Evolutionary conservation across 2,888 invertebrate species (phyloP).

Genomic region (Mythimna pallens): DNA sequence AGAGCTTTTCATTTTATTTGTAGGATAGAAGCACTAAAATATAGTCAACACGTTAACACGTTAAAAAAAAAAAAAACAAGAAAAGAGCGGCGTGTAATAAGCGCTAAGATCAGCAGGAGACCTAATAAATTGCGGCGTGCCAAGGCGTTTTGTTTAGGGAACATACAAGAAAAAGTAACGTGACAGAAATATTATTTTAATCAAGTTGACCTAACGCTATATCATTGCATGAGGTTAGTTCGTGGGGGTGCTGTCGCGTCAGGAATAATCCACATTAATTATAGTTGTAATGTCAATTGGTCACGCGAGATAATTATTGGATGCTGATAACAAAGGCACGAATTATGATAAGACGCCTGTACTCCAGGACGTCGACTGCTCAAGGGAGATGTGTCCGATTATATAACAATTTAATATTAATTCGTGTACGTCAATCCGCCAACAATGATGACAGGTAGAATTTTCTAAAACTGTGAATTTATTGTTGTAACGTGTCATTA

Average conservation of each 20-base stretch:
- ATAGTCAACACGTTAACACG: neutral
- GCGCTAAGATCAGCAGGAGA: neutral
- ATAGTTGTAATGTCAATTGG: constrained; percentile 66
- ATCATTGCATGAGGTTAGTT: constrained; percentile 84
- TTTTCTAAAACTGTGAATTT: constrained; percentile 24
- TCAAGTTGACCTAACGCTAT: constrained; percentile 77
- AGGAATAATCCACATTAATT: constrained; percentile 67
- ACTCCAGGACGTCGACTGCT: constrained; percentile 38
- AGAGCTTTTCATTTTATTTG: neutral
- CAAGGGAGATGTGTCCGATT: constrained; percentile 35
- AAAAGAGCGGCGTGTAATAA: neutral
- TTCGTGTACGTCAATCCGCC: constrained; percentile 9
- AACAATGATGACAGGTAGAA: constrained; percentile 20
- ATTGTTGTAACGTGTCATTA: neutral
- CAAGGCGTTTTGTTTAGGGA: neutral
- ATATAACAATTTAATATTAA: constrained; percentile 33
- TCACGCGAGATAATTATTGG: constrained; percentile 61
- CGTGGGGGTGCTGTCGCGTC: constrained; percentile 83
- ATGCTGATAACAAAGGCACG: constrained; percentile 54
- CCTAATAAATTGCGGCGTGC: neutral
- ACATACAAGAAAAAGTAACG: constrained; percentile 4
- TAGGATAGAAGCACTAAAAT: neutral
- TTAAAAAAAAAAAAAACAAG: neutral
- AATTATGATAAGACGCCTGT: constrained; percentile 47
- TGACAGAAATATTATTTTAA: constrained; percentile 58